Conservation (phyloP, 2,888 invertebrate species). For the Petrophora chlorosata region DNA sequence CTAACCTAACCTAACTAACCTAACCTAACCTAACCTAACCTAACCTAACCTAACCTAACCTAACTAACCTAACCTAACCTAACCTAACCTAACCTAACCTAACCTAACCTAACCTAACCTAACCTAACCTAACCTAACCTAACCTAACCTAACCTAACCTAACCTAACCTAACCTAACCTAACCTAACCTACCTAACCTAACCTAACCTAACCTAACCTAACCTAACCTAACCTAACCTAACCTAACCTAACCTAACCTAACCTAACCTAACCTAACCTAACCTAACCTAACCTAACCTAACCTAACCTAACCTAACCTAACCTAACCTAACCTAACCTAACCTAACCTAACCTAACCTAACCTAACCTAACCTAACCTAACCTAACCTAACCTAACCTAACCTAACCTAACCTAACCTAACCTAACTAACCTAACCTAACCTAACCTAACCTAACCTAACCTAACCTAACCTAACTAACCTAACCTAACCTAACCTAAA, state of each 20-base stretch:
- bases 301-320: conserved; percentile 24
- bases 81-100: conserved; percentile 36
- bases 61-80: conserved; percentile 36
- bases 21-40: conserved; percentile 21
- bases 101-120: conserved; percentile 33
- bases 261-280: conserved; percentile 36
- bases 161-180: conserved; percentile 22
- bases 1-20: conserved; percentile 24
- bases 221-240: conserved; percentile 31
- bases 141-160: conserved; percentile 24
- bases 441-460: conserved; percentile 24
- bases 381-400: conserved; percentile 24
- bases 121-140: conserved; percentile 24
- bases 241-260: conserved; percentile 31
- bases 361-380: conserved; percentile 22
- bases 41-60: conserved; percentile 24
- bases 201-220: conserved; percentile 22
- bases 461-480: conserved; percentile 29
- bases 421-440: conserved; percentile 23
- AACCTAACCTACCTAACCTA: conserved; percentile 20
- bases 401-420: conserved; percentile 31
- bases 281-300: conserved; percentile 32
- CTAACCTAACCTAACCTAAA: conserved; percentile 34
- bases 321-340: conserved; percentile 23
- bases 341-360: conserved; percentile 22